Percentiles rank a stretch among this genome's conserved stretches.
These are phyloP conservation scores for Protosalanx chinensis DNA, from an alignment of 2,797 vertebrate genomes.

Conservation along the genomic window DNA sequence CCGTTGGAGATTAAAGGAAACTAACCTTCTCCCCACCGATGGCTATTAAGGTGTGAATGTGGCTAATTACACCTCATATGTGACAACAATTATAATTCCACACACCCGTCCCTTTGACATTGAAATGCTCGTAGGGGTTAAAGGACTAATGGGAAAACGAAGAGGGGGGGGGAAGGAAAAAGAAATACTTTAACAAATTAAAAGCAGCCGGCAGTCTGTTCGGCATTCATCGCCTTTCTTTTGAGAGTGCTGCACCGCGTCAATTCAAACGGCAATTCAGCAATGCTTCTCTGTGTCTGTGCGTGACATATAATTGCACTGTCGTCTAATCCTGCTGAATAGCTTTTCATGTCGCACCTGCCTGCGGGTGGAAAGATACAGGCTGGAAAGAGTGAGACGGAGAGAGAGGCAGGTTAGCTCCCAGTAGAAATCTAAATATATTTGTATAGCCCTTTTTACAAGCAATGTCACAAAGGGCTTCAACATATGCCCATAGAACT, in stretches of 20 bases:
- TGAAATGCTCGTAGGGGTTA: constrained; percentile 45
- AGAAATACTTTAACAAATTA: constrained; percentile 24
- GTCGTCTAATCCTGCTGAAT: constrained; percentile 33
- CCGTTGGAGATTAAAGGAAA: constrained; percentile 13
- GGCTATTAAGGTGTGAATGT: constrained; percentile 37
- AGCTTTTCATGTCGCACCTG: constrained; percentile 31
- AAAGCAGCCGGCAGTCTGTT: neutral
- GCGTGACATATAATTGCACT: constrained; percentile 27
- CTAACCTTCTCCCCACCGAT: constrained; percentile 26
- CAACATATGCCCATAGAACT: no score
- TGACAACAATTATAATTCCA: constrained; percentile 50
- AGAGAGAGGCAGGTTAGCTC: neutral
- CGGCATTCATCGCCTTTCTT: constrained; percentile 12
- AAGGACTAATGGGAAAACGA: constrained; percentile 43
- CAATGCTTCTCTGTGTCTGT: constrained; percentile 7
- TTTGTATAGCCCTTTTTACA: no score
- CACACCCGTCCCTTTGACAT: constrained; percentile 39
- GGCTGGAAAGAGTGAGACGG: neutral
- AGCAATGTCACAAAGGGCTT: no score
- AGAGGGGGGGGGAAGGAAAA: constrained; percentile 23
- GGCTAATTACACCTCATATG: constrained; percentile 55
- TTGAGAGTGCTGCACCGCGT: neutral
- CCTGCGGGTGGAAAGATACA: constrained; percentile 14
- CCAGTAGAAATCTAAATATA: neutral
- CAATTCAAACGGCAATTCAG: constrained; percentile 14